phyloP scores from a whole-genome alignment of 2,888 invertebrate species.

The Napeogenes sylphis region DNA sequence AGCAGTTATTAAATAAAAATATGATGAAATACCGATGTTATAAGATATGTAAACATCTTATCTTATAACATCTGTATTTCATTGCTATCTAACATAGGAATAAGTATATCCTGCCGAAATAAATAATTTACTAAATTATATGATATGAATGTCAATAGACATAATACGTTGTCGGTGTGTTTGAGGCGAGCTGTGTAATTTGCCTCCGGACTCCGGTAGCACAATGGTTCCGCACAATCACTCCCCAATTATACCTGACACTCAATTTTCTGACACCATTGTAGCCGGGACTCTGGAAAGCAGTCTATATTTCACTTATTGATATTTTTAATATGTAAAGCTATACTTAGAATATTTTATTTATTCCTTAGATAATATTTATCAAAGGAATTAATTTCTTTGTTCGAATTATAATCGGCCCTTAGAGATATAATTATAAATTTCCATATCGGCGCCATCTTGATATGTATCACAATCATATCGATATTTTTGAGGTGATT shows the following conservation, averaged over 20 bases:
- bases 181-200: constrained; percentile 16
- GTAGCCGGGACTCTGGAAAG: neutral
- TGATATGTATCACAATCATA: too few relatives aligned
- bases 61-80: neutral
- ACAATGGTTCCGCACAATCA: constrained; percentile 22
- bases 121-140: constrained; percentile 3
- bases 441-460: too few relatives aligned
- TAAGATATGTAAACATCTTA: too few relatives aligned
- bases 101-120: neutral
- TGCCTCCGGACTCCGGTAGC: constrained; percentile 14
- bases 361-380: too few relatives aligned
- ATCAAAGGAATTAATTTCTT: too few relatives aligned
- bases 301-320: neutral
- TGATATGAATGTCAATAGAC: constrained; percentile 3
- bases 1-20: too few relatives aligned
- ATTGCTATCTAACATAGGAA: neutral
- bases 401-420: too few relatives aligned
- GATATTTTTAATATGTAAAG: neutral
- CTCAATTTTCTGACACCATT: constrained; percentile 4
- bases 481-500: too few relatives aligned
- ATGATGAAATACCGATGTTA: too few relatives aligned
- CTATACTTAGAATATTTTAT: too few relatives aligned
- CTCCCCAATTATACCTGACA: constrained; percentile 18
- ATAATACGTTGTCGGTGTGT: neutral
- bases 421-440: too few relatives aligned